A percentile compares a stretch with the other conserved stretches of the same genome.
Conservation (phyloP, 2,888 invertebrate genomes). For the Julus scanicus region DNA sequence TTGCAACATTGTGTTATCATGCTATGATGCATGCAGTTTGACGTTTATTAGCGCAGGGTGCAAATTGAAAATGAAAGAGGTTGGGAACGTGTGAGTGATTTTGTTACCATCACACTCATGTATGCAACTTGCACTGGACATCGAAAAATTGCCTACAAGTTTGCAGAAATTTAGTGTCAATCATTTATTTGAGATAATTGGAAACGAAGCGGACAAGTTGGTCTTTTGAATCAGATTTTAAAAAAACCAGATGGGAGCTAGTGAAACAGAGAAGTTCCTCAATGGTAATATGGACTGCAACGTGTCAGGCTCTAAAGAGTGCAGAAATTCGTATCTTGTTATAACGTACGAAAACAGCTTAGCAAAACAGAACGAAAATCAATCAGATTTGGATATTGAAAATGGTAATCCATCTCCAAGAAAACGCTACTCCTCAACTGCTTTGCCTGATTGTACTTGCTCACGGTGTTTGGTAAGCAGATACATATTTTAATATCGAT, state of each 20-base stretch:
- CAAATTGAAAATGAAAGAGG: constrained; percentile 41
- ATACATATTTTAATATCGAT: background rate
- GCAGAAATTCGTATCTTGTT: constrained; percentile 21
- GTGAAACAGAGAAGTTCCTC: background rate
- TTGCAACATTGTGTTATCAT: background rate
- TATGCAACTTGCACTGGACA: background rate
- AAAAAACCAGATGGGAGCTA: background rate
- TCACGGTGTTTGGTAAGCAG: constrained; percentile 54
- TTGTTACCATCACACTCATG: background rate
- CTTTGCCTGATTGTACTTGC: constrained; percentile 54
- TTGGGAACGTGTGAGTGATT: background rate
- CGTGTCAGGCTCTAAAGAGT: background rate
- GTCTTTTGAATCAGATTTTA: background rate
- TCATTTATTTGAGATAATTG: constrained; percentile 4
- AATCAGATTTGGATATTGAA: constrained; percentile 41
- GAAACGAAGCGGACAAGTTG: background rate
- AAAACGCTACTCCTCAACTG: constrained; percentile 4
- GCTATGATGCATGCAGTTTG: constrained; percentile 11
- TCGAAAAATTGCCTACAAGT: background rate
- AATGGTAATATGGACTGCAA: constrained; percentile 20
- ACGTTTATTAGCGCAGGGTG: constrained; percentile 7
- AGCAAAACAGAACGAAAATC: background rate
- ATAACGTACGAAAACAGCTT: constrained; percentile 14
- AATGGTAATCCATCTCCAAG: background rate
- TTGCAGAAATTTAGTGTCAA: background rate